Evolutionary conservation across 2,797 vertebrate species (phyloP).

Genomic region (Momotus momota): DNA sequence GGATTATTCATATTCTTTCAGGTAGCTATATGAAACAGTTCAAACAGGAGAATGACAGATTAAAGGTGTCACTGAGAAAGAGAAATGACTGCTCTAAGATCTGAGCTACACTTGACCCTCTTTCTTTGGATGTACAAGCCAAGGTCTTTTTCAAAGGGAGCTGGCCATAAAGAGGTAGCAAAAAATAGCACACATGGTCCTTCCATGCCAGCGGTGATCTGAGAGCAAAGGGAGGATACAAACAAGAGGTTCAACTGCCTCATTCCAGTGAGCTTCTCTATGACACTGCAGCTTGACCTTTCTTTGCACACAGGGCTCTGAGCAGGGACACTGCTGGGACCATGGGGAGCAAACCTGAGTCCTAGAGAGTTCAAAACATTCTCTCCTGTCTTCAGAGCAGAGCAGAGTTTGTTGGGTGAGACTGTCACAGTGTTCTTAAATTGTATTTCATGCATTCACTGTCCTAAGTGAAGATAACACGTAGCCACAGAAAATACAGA

Average conservation of each 20-base stretch:
- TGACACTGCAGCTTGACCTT: not conserved
- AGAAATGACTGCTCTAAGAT: not conserved
- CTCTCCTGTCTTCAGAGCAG: not conserved
- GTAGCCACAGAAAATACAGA: not conserved
- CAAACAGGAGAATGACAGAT: not conserved
- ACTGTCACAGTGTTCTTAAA: not conserved
- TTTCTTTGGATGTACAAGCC: not conserved
- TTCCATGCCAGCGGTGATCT: accelerated
- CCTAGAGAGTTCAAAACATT: not conserved
- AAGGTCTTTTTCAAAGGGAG: not conserved
- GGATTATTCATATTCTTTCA: not conserved
- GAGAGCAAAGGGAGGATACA: not conserved
- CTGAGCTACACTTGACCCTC: not conserved
- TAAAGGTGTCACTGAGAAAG: not conserved
- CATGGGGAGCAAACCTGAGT: accelerated
- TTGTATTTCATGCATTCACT: not conserved
- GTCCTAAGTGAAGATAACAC: not conserved
- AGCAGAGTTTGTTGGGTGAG: not conserved
- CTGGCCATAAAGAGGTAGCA: not conserved
- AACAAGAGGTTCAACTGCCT: not conserved
- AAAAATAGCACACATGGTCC: not conserved
- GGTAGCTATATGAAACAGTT: not conserved
- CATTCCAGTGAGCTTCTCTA: not conserved
- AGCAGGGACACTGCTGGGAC: not conserved
- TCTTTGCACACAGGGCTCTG: no score